These are phyloP conservation scores for Mythimna ferrago DNA, from an alignment of 2,888 invertebrate genomes.

Conservation along the genomic window DNA sequence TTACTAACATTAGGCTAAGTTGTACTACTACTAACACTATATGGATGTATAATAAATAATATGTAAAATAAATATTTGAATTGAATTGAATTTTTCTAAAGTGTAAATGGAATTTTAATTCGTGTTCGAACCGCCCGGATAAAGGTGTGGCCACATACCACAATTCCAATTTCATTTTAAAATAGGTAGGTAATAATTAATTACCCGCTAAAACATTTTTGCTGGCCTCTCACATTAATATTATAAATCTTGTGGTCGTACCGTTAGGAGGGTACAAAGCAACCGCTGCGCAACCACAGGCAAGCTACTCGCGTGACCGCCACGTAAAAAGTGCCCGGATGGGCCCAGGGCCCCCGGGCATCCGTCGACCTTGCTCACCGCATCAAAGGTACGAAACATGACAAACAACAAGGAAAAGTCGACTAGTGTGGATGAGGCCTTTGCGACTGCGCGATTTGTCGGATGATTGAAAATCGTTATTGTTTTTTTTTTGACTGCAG, in stretches of 20 bases:
- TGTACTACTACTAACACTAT: no score
- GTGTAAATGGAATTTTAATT: neutral
- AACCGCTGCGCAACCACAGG: slow-evolving; percentile 36
- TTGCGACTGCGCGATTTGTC: slow-evolving; percentile 24
- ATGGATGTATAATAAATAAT: no score
- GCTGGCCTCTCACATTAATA: slow-evolving; percentile 2
- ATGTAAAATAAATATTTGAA: no score
- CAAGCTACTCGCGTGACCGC: slow-evolving; percentile 31
- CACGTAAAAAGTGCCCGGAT: slow-evolving; percentile 26
- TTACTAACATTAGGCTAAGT: no score
- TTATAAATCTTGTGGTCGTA: slow-evolving; percentile 17
- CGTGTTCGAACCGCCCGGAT: neutral
- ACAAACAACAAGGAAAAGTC: slow-evolving; percentile 10
- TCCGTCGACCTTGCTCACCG: slow-evolving; percentile 32
- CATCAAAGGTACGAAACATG: slow-evolving; percentile 38
- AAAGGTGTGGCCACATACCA: no score
- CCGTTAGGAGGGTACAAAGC: slow-evolving; percentile 36
- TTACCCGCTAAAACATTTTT: neutral
- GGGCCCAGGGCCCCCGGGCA: slow-evolving; percentile 5
- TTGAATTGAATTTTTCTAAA: no score
- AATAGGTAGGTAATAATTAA: neutral
- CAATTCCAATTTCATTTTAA: neutral
- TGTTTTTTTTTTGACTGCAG: no score
- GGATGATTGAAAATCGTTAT: neutral
- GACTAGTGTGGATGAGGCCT: neutral